Percentiles rank a stretch among this genome's conserved stretches.
Evolutionary conservation across 2,113 vertebrate genomes (phyloP).

Genomic region (Muntiacus muntjak): DNA sequence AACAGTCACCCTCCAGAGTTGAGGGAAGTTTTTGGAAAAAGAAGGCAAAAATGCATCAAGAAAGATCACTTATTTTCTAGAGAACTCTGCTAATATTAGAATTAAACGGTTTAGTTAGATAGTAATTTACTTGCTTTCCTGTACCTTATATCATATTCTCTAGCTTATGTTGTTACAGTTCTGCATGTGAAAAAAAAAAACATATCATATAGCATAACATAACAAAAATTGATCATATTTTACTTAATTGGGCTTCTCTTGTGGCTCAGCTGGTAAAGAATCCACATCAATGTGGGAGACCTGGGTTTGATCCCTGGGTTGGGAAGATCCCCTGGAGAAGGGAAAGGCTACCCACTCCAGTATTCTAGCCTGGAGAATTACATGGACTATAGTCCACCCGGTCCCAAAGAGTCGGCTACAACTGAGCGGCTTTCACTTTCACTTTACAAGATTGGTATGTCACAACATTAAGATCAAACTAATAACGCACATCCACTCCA

Average conservation of each 20-base stretch:
- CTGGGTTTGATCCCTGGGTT: no score
- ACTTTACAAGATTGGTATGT: background rate
- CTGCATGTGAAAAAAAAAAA: constrained; percentile 34
- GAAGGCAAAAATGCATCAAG: background rate
- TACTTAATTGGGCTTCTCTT: no score
- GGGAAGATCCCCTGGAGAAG: no score
- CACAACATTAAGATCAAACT: background rate
- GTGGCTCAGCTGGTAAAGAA: no score
- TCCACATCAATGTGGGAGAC: no score
- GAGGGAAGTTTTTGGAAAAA: background rate
- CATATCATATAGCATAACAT: background rate
- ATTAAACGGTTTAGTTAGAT: constrained; percentile 21
- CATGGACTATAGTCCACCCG: no score
- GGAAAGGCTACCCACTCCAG: no score
- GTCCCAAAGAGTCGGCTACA: no score
- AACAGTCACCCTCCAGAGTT: background rate
- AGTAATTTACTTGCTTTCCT: background rate
- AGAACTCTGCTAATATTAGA: background rate
- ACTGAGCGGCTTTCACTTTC: no score
- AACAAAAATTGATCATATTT: constrained; percentile 41
- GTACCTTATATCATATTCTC: constrained; percentile 26
- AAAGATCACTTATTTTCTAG: constrained; percentile 6
- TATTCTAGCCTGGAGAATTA: no score
- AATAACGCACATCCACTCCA: background rate
- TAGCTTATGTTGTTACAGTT: constrained; percentile 28